Evolutionary conservation across 2,797 vertebrate genomes (phyloP).

Genomic region (Delichon dasypus): DNA sequence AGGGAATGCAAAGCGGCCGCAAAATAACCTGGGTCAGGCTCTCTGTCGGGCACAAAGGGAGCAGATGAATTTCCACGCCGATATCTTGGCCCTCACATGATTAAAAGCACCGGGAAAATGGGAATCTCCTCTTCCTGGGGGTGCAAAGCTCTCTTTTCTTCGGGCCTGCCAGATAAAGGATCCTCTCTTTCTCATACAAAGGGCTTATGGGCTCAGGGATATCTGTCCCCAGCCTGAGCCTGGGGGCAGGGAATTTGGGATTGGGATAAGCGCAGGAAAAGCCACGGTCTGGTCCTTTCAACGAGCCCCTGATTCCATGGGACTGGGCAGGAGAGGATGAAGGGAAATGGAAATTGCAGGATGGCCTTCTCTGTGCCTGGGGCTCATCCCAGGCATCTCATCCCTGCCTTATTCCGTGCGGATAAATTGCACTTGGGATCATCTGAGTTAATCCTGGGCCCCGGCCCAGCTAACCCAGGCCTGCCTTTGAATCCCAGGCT

Average conservation of each 20-base stretch:
- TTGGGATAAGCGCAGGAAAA: constrained; percentile 49
- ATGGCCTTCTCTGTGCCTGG: not conserved
- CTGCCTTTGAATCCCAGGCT: constrained; percentile 1
- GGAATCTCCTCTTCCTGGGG: constrained; percentile 46
- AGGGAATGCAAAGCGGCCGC: not conserved
- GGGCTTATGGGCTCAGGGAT: constrained; percentile 53
- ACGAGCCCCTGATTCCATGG: not conserved
- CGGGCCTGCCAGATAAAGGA: constrained; percentile 38
- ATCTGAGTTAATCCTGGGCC: not conserved
- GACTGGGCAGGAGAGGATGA: constrained; percentile 8
- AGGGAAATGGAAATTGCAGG: constrained; percentile 41
- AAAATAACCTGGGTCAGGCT: constrained; percentile 8
- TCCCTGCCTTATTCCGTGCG: not conserved
- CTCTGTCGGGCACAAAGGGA: constrained; percentile 1
- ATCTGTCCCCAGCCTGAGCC: constrained; percentile 44
- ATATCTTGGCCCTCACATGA: constrained; percentile 8
- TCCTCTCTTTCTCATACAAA: constrained; percentile 48
- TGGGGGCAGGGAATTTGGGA: constrained; percentile 58
- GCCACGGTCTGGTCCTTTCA: constrained; percentile 1
- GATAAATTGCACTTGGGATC: constrained; percentile 30
- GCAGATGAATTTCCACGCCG: constrained; percentile 5
- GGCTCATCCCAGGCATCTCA: constrained; percentile 10
- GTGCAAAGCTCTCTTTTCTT: constrained; percentile 55
- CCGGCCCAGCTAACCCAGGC: not conserved
- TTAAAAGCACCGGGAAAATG: constrained; percentile 43